Base-by-base conservation (phyloP, 2,797 vertebrate genomes). In the Parambassis ranga region DNA sequence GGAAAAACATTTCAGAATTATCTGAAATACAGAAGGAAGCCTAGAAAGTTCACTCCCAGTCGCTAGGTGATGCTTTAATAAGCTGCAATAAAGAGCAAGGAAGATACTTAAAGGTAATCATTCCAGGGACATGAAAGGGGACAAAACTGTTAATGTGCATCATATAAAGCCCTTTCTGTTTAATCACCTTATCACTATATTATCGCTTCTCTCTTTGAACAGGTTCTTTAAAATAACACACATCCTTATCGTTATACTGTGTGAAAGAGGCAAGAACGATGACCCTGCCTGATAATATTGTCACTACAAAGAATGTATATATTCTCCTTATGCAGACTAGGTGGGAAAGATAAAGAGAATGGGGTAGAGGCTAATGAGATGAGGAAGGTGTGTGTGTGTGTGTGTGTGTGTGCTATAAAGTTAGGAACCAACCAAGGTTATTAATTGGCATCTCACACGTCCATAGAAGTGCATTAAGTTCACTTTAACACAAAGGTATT, bases 311-410 rank as follows among this genome's bases (percentile, higher is more conserved):
- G 84, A 88, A 87, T 78, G 75, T 84, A 81, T 86, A 87, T 81
- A 87, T 86, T 88, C 79, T 86, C 58, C 66, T 71, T 79, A 80
- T 81, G 82, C 72, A 85, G 76, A 85, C 79, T 19, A 83, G 78
- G 73, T 84, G 66, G 71, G 69, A 56, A 71, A 82, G 86, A 91
- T 90, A 85, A 87, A 70, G 65, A 69, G 70, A 75, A 79, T 48
- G 70, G 77, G 79, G 79, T 82, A 81, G 66, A 83, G 86, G 87
- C 84, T 86, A 91, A 89, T 90, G 83, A 89, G 83, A 80, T 87
- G 76, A 82, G 73, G 83, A 71, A 52, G 69, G 30, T 41, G 49
- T 44, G 36, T 63, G 49, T 50, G 42, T 53, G 38, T 35, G 18
- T 39, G 43, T 53, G 35, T 30, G 68, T 31, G 37, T 20, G 58